These are phyloP conservation scores for Desoria tigrina DNA, from an alignment of 2,888 invertebrate species.

Conservation along the genomic window DNA sequence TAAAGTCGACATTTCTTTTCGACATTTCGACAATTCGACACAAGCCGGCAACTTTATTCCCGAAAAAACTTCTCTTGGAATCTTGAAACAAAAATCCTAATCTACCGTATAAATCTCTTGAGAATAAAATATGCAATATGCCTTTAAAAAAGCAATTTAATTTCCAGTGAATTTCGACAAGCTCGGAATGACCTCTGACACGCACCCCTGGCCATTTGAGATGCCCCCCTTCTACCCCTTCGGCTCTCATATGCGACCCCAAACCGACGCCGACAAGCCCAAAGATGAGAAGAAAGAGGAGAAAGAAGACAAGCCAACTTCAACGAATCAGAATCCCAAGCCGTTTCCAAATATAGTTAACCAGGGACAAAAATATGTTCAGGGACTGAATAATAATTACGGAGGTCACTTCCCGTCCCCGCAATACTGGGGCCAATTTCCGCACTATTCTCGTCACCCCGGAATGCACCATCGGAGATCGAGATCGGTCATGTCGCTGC, in stretches of 20 bases:
- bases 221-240: slow-evolving; percentile 49
- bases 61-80: too few relatives aligned
- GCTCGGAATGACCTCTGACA: slow-evolving; percentile 44
- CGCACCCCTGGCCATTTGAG: slow-evolving; percentile 45
- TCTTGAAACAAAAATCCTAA: too few relatives aligned
- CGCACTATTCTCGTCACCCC: slow-evolving; percentile 2
- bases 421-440: background rate
- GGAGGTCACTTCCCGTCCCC: background rate
- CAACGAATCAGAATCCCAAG: background rate
- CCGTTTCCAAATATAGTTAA: slow-evolving; percentile 2
- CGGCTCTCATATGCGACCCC: slow-evolving; percentile 26
- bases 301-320: slow-evolving; percentile 2
- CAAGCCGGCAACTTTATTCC: too few relatives aligned
- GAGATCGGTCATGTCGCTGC: slow-evolving; percentile 43
- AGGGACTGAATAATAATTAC: background rate
- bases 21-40: too few relatives aligned
- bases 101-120: too few relatives aligned
- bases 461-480: slow-evolving; percentile 19
- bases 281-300: slow-evolving; percentile 7
- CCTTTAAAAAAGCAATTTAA: slow-evolving; percentile 15
- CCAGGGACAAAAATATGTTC: background rate
- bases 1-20: too few relatives aligned
- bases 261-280: background rate
- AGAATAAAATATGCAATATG: background rate
- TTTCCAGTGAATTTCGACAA: slow-evolving; percentile 48